Evolutionary conservation across 2,113 vertebrate species (phyloP), one percentile per base, ranked within the genome.

Genomic region (Thamnaconus septentrionalis): DNA sequence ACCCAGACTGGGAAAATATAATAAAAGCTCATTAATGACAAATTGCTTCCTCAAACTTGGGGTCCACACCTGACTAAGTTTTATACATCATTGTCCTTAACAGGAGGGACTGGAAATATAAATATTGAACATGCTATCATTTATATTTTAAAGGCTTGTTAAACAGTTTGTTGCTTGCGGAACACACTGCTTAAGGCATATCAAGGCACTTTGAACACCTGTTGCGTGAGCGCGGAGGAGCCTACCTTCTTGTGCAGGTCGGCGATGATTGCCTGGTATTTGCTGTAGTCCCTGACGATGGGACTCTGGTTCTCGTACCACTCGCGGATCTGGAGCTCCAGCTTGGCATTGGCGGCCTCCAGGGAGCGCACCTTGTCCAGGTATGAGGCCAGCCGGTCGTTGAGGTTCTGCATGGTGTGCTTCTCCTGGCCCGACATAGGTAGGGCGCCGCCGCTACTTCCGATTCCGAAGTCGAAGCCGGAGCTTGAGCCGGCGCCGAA

Each of bases 371-470:
- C 92, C 78, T 92, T 92, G 0, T 87, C 78, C 85, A 93, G 80
- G 73, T 93, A 93, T 9, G 44, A 0, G 51, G 89, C 85, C 80
- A 93, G 79, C 0, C 92, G 92, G 73, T 92, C 90, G 40, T 93
- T 93, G 11, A 93, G 90, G 71, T 92, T 91, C 85, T 92, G 91
- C 92, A 93, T 92, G 67, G 90, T 91, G 5, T 31, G 3, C 59
- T 92, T 93, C 71, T 90, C 85, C 56, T 52, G 89, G 7, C 44
- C 7, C 0, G 44, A 1, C 0, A 53, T 0, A 6, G 7, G 4
- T 5, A 70, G 4, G 5, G 40, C 64, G 39, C 9, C 12, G 11
- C 56, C 5, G 4, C 41, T 61, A 42, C 8, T n/a, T 8, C 58
- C 9, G 1, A 2, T 51, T 3, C 72, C 60, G 0, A 87, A 10